Conservation (phyloP, 2,797 vertebrate species). For the Poecile montanus region DNA sequence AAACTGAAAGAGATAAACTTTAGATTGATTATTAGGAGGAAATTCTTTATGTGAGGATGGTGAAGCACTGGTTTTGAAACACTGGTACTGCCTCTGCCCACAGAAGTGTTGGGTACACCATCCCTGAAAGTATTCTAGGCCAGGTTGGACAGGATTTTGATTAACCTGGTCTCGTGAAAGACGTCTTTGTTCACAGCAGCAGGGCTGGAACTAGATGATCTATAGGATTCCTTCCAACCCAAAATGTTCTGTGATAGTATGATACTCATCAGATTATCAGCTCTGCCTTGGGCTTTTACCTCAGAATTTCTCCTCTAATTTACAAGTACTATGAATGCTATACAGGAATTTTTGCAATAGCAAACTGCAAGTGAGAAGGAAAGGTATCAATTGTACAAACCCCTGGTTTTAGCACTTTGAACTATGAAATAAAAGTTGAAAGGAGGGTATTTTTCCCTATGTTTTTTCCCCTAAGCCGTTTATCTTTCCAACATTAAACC, state of each 20-base stretch:
- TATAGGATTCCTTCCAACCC: not conserved
- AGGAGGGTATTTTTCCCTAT: rapidly evolving
- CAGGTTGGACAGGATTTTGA: not conserved
- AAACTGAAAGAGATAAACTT: not conserved
- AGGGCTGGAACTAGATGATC: not conserved
- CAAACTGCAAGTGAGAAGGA: not conserved
- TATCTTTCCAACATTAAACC: not conserved
- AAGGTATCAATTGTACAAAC: not conserved
- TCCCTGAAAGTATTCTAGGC: not conserved
- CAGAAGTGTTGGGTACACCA: too few relatives aligned
- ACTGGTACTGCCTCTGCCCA: not conserved
- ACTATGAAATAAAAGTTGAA: not conserved
- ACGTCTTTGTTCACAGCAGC: not conserved
- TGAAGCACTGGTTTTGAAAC: not conserved
- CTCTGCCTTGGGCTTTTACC: not conserved
- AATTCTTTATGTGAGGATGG: not conserved
- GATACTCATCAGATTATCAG: not conserved
- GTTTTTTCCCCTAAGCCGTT: rapidly evolving
- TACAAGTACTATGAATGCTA: not conserved
- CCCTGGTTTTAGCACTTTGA: not conserved
- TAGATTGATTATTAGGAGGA: not conserved
- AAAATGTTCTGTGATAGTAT: not conserved
- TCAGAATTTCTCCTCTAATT: not conserved
- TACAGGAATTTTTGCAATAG: not conserved
- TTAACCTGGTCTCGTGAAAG: not conserved